A percentile compares a stretch with the other conserved stretches of the same genome.
Conservation (phyloP, 2,888 invertebrate species). For the Tanypteryx hageni region DNA sequence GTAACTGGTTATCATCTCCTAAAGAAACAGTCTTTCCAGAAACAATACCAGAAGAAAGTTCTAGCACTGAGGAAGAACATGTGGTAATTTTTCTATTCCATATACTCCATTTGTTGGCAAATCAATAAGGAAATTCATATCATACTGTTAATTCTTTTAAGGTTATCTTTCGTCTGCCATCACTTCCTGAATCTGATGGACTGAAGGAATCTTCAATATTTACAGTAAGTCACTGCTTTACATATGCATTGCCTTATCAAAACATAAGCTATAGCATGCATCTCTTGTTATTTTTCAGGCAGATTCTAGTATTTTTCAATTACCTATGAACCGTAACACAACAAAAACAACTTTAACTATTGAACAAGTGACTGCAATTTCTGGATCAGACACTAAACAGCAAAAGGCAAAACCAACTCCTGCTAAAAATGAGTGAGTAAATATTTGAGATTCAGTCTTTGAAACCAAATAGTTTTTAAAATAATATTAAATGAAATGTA, state of each 20-base stretch:
- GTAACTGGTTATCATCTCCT: slow-evolving; percentile 89
- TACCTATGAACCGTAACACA: slow-evolving; percentile 77
- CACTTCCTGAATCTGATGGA: slow-evolving; percentile 84
- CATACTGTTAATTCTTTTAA: slow-evolving; percentile 71
- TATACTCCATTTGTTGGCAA: not conserved
- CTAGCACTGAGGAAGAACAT: slow-evolving; percentile 94
- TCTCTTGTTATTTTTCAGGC: slow-evolving; percentile 75
- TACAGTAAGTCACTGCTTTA: slow-evolving; percentile 78
- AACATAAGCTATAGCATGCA: not conserved
- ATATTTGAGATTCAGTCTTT: too few species aligned
- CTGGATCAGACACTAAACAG: slow-evolving; percentile 74
- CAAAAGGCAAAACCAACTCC: slow-evolving; percentile 73
- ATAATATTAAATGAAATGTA: too few species aligned
- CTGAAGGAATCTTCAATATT: slow-evolving; percentile 88
- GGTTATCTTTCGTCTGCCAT: slow-evolving; percentile 90
- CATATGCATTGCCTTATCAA: not conserved
- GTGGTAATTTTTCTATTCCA: slow-evolving; percentile 78
- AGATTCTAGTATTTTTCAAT: slow-evolving; percentile 87
- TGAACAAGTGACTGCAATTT: slow-evolving; percentile 76
- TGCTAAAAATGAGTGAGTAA: slow-evolving; percentile 80
- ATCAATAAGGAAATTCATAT: not conserved
- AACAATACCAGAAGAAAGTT: slow-evolving; percentile 95
- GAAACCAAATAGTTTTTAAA: too few species aligned
- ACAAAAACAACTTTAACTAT: slow-evolving; percentile 76
- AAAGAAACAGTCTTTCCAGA: slow-evolving; percentile 94